phyloP scores from a whole-genome alignment of 2,797 vertebrate genomes.

The Falco rusticolus region DNA sequence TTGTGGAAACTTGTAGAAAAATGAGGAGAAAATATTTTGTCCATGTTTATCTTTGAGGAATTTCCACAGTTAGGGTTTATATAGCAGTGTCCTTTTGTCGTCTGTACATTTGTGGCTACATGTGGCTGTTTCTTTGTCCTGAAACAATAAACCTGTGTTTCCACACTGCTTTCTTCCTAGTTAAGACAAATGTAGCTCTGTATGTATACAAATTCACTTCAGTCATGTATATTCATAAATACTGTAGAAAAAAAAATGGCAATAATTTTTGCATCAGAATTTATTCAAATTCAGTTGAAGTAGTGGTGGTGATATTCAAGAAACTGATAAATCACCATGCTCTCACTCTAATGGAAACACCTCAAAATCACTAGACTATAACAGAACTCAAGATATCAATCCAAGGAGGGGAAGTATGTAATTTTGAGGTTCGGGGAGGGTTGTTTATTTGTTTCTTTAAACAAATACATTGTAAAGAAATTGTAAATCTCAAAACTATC shows the following conservation, averaged over 20 bases:
- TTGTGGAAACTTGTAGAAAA: conserved; percentile 10
- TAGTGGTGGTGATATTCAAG: neutral
- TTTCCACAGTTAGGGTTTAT: neutral
- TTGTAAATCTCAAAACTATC: neutral
- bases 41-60: neutral
- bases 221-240: neutral
- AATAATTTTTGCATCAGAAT: neutral
- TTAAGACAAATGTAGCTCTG: neutral
- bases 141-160: neutral
- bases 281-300: neutral
- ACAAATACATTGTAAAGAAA: neutral
- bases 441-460: neutral
- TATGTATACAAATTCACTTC: neutral
- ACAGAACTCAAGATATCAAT: neutral
- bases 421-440: neutral
- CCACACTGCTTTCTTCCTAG: neutral
- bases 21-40: neutral
- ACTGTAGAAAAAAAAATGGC: neutral
- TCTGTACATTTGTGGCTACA: neutral
- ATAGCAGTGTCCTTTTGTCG: neutral
- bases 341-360: neutral
- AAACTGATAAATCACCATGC: neutral
- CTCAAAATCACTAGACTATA: neutral
- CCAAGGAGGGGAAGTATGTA: neutral
- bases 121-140: neutral